Conservation (phyloP, 2,888 invertebrate species). For the Psococerastis gibbosa region DNA sequence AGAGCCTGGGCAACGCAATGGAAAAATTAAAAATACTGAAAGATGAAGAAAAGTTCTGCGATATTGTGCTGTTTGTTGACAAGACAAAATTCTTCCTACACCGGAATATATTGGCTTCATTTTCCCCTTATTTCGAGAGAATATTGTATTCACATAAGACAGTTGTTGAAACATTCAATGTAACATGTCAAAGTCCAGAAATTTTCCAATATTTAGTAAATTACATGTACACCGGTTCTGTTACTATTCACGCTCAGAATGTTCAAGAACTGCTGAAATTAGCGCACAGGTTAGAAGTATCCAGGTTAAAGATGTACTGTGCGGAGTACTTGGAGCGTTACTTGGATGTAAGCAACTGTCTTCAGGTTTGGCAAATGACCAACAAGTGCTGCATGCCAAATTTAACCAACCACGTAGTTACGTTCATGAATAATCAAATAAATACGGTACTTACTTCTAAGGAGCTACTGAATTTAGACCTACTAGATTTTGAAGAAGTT, state of each 20-base stretch:
- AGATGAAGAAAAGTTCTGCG: constrained; percentile 37
- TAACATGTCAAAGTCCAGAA: constrained; percentile 35
- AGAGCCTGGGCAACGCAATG: constrained; percentile 25
- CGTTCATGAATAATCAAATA: constrained; percentile 33
- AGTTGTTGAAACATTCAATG: constrained; percentile 32
- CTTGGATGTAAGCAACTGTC: constrained; percentile 39
- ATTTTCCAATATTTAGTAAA: constrained; percentile 37
- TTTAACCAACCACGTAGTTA: constrained; percentile 33
- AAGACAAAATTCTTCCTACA: constrained; percentile 38
- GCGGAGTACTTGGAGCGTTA: constrained; percentile 41
- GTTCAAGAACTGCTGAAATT: constrained; percentile 39
- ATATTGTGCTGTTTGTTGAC: constrained; percentile 37
- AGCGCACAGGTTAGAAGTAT: constrained; percentile 40
- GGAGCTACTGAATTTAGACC: constrained; percentile 31
- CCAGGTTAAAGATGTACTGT: constrained; percentile 39
- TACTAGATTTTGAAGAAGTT: constrained; percentile 30
- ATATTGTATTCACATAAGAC: constrained; percentile 34
- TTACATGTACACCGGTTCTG: constrained; percentile 45
- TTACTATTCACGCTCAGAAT: constrained; percentile 35
- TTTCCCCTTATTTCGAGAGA: constrained; percentile 43
- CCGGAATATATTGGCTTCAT: constrained; percentile 39
- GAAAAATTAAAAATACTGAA: constrained; percentile 30
- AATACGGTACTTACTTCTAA: constrained; percentile 33
- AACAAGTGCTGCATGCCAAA: constrained; percentile 36
- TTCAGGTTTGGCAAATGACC: constrained; percentile 38